These are phyloP conservation scores for Nestor notabilis DNA, from an alignment of 2,113 vertebrate genomes.

Conservation along the genomic window DNA sequence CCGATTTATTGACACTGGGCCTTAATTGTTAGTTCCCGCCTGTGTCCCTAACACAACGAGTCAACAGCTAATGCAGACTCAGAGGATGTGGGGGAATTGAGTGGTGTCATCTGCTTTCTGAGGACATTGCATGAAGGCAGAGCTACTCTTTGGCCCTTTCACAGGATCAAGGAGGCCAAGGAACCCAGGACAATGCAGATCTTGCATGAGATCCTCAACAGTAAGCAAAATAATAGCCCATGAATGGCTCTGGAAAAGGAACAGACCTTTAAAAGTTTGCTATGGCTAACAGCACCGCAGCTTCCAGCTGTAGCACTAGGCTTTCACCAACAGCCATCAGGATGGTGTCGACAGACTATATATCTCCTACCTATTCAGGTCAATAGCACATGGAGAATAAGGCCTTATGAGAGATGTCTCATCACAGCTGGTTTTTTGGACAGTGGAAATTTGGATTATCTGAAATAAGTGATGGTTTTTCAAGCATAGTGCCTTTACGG, in stretches of 20 bases:
- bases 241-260: neutral
- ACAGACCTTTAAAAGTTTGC: neutral
- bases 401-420: neutral
- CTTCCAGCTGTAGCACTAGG: neutral
- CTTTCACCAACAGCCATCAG: neutral
- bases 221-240: neutral
- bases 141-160: neutral
- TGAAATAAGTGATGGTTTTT: neutral
- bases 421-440: neutral
- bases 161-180: neutral
- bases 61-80: neutral
- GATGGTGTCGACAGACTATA: neutral
- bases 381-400: neutral
- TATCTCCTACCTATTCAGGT: neutral
- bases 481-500: neutral
- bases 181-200: neutral
- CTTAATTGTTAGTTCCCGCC: neutral
- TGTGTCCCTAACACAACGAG: accelerated
- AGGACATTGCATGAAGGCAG: neutral
- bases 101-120: neutral
- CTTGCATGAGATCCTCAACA: neutral
- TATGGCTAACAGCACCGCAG: neutral
- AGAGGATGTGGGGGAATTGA: neutral
- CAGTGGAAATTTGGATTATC: neutral
- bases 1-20: neutral